phyloP scores from a whole-genome alignment of 2,797 vertebrate species.

The Mormyrops attenuatus region DNA sequence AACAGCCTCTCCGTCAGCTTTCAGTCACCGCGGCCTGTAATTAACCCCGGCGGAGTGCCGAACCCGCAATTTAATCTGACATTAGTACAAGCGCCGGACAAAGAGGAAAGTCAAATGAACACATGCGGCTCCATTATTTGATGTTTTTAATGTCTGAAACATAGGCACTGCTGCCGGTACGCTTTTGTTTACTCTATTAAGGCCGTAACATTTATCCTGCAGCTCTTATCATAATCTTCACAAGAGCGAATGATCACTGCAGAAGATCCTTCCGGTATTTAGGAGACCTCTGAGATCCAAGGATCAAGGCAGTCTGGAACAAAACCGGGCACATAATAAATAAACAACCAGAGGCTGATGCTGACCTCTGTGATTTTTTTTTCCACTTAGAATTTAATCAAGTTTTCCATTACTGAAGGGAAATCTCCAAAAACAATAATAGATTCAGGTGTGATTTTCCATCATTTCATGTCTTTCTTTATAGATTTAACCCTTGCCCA shows the following conservation, averaged over 20 bases:
- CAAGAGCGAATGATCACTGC: neutral
- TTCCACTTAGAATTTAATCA: neutral
- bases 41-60: neutral
- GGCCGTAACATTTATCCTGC: neutral
- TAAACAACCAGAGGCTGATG: neutral
- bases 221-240: neutral
- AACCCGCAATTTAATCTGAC: constrained; percentile 13
- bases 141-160: neutral
- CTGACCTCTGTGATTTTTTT: neutral
- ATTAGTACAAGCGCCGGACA: neutral
- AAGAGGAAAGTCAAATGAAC: neutral
- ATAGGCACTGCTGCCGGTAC: neutral
- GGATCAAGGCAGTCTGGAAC: neutral
- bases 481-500: neutral
- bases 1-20: neutral
- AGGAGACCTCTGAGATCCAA: neutral
- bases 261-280: neutral
- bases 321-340: neutral
- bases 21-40: neutral
- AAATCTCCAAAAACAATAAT: neutral
- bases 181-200: neutral
- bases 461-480: neutral
- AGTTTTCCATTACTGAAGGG: neutral
- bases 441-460: neutral
- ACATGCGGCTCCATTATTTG: neutral